Evolutionary conservation across 2,888 invertebrate genomes (phyloP).

Genomic region (Scaptomyza reducta): DNA sequence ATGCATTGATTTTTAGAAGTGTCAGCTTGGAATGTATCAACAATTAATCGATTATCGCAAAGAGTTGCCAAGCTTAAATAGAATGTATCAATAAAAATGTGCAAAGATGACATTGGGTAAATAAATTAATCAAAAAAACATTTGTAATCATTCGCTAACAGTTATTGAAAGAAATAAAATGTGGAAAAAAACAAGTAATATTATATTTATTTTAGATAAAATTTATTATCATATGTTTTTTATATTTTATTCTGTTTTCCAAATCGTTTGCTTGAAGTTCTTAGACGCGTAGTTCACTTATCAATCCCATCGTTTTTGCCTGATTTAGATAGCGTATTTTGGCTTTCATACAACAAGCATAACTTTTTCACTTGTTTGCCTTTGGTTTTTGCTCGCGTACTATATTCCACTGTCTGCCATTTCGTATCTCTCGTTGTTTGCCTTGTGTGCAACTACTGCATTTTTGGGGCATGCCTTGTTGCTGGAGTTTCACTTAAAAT

Average conservation of each 20-base stretch:
- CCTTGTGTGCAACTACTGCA: conserved; percentile 53
- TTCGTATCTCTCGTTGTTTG: conserved; percentile 50
- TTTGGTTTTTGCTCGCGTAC: conserved; percentile 43
- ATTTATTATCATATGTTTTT: too few species aligned
- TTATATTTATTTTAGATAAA: too few species aligned
- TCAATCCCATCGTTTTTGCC: neutral
- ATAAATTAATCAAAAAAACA: neutral
- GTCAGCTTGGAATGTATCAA: too few species aligned
- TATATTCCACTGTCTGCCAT: conserved; percentile 41
- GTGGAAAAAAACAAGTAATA: too few species aligned
- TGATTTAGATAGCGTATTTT: conserved; percentile 26
- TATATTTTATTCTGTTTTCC: too few species aligned
- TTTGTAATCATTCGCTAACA: neutral
- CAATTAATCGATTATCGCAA: neutral
- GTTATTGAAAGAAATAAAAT: too few species aligned
- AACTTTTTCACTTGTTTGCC: conserved; percentile 46
- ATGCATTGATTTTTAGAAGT: neutral
- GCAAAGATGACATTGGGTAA: neutral
- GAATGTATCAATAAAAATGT: too few species aligned
- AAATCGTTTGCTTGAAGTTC: too few species aligned
- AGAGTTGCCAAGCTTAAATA: neutral
- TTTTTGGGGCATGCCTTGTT: conserved; percentile 34
- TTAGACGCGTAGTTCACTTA: neutral
- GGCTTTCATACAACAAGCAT: too few species aligned
- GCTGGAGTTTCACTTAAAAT: conserved; percentile 37